Percentiles rank a stretch among this genome's conserved stretches.
These are phyloP conservation scores for Goniozus legneri DNA, from an alignment of 1,140 invertebrate species.

Conservation along the genomic window DNA sequence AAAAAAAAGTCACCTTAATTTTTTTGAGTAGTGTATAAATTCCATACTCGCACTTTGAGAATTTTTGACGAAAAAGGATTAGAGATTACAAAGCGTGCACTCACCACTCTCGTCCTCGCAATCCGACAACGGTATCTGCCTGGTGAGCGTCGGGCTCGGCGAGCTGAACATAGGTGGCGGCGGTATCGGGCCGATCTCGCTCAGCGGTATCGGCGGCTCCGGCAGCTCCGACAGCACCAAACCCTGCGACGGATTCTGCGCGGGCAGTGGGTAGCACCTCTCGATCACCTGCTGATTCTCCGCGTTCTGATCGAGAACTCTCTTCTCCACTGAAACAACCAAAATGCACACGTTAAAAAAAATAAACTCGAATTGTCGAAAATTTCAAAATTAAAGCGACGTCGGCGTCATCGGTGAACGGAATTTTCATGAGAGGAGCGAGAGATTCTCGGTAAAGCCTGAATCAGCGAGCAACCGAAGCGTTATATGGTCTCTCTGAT, in stretches of 20 bases:
- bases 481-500: no score
- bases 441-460: no score
- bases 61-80: no score
- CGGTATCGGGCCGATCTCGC: slow-evolving; percentile 91
- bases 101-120: slow-evolving; percentile 66
- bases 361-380: background rate
- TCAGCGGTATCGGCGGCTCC: slow-evolving; percentile 85
- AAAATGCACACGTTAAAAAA: no score
- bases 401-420: no score
- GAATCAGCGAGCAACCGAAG: no score
- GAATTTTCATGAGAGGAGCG: no score
- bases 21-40: no score
- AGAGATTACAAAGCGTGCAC: slow-evolving; percentile 1
- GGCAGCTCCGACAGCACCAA: slow-evolving; percentile 80
- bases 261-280: slow-evolving; percentile 46
- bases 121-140: slow-evolving; percentile 55
- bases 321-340: slow-evolving; percentile 57
- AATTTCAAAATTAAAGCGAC: no score
- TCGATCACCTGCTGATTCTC: slow-evolving; percentile 51
- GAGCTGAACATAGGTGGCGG: slow-evolving; percentile 94
- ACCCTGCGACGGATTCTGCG: slow-evolving; percentile 47
- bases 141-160: slow-evolving; percentile 69
- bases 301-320: slow-evolving; percentile 52
- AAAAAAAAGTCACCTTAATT: no score
- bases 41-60: no score